phyloP scores from a whole-genome alignment of 92 coral and sea anemone genomes.

The Epizoanthus fatuus region DNA sequence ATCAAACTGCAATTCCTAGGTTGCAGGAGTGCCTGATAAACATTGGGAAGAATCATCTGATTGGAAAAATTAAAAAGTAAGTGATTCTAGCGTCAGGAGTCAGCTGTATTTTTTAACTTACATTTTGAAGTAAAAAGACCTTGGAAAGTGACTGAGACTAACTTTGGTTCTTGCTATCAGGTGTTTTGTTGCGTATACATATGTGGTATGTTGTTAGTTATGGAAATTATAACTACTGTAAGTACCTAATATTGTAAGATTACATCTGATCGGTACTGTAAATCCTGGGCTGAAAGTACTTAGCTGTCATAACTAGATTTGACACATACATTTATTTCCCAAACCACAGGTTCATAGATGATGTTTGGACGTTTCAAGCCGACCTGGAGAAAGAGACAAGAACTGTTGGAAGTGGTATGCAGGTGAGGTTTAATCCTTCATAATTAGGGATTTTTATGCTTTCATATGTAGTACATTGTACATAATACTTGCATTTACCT shows the following conservation, averaged over 20 bases:
- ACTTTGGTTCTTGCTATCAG: background rate
- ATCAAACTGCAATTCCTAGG: background rate
- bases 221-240: background rate
- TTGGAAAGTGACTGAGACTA: too few species aligned
- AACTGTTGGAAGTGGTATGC: too few species aligned
- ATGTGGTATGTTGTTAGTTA: too few species aligned
- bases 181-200: background rate
- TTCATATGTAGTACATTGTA: background rate
- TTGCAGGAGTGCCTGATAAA: background rate
- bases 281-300: background rate
- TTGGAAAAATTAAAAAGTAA: background rate
- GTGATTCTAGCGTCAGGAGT: background rate
- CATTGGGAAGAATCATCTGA: background rate
- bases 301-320: background rate
- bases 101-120: too few species aligned
- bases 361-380: background rate
- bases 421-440: too few species aligned
- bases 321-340: too few species aligned
- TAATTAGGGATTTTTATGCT: too few species aligned
- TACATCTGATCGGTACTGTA: background rate
- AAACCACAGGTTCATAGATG: background rate
- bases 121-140: background rate
- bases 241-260: background rate
- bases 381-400: background rate
- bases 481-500: background rate